A percentile compares a stretch with the other conserved stretches of the same genome.
Evolutionary conservation across 2,797 vertebrate species (phyloP).

Genomic region (Xenentodon cancila): DNA sequence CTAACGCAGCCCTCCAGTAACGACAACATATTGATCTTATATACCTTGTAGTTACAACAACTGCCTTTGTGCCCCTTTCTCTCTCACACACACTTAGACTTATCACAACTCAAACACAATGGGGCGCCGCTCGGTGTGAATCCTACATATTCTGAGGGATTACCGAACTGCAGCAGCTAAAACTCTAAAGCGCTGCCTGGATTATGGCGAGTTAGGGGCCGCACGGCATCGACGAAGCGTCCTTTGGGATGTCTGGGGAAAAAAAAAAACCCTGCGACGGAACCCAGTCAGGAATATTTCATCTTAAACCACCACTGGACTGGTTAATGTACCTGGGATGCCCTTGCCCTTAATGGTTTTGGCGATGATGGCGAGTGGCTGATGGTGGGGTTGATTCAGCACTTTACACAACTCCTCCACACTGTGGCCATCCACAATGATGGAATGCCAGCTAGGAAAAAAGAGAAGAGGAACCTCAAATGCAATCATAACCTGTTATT

Average conservation of each 20-base stretch:
- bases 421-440: conserved; percentile 92
- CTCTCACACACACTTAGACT: conserved; percentile 27
- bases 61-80: conserved; percentile 6
- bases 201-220: conserved; percentile 45
- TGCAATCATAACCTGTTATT: neutral
- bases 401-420: conserved; percentile 94
- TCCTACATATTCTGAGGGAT: conserved; percentile 73
- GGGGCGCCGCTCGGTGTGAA: conserved; percentile 27
- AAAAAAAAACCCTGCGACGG: conserved; percentile 31
- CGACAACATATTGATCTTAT: conserved; percentile 22
- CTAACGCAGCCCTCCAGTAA: neutral
- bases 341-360: conserved; percentile 93
- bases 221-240: neutral
- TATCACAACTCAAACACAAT: conserved; percentile 56
- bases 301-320: neutral
- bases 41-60: conserved; percentile 24
- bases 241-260: neutral
- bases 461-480: conserved; percentile 15
- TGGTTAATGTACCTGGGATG: conserved; percentile 84
- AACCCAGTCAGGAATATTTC: neutral
- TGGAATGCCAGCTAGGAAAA: conserved; percentile 85
- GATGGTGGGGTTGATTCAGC: conserved; percentile 88
- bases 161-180: conserved; percentile 51
- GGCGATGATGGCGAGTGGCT: conserved; percentile 91
- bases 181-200: conserved; percentile 46